Evolutionary conservation across 2,888 invertebrate species (phyloP).

Genomic region (Andrena haemorrhoa): DNA sequence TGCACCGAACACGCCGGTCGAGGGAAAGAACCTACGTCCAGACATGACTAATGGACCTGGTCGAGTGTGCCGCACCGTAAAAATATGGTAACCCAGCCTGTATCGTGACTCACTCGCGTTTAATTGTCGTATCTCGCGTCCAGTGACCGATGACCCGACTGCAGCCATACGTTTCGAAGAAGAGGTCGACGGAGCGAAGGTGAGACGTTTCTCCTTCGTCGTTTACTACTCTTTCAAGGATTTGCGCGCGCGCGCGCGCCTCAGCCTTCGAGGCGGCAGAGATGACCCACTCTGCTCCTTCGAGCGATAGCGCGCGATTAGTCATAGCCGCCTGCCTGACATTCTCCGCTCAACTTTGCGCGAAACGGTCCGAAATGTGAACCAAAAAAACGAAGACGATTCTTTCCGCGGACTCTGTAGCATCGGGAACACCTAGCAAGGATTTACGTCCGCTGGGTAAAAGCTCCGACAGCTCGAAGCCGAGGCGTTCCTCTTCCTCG

Average conservation of each 20-base stretch:
- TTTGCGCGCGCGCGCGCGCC: constrained; percentile 16
- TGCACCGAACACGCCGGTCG: constrained; percentile 6
- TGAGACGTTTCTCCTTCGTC: constrained; percentile 4
- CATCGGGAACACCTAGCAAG: too few species aligned
- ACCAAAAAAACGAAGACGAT: too few species aligned
- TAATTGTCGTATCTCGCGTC: constrained; percentile 43
- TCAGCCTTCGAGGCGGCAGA: constrained; percentile 19
- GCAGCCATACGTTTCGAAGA: constrained; percentile 9
- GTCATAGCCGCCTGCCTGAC: neutral
- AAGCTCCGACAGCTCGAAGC: constrained; percentile 1
- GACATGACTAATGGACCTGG: constrained; percentile 30
- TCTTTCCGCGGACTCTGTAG: too few species aligned
- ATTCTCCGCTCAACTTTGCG: constrained; percentile 3
- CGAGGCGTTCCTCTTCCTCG: neutral
- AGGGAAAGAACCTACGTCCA: constrained; percentile 18
- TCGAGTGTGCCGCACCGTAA: constrained; percentile 12
- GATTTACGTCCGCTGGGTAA: neutral
- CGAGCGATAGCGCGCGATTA: neutral
- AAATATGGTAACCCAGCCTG: constrained; percentile 17
- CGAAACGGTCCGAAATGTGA: too few species aligned
- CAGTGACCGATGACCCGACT: constrained; percentile 7
- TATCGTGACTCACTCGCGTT: constrained; percentile 43
- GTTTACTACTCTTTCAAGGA: constrained; percentile 15
- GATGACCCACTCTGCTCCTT: constrained; percentile 14
- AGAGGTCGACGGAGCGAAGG: neutral